Base-by-base conservation (phyloP, 1,140 invertebrate species). In the Neodiprion lecontei region DNA sequence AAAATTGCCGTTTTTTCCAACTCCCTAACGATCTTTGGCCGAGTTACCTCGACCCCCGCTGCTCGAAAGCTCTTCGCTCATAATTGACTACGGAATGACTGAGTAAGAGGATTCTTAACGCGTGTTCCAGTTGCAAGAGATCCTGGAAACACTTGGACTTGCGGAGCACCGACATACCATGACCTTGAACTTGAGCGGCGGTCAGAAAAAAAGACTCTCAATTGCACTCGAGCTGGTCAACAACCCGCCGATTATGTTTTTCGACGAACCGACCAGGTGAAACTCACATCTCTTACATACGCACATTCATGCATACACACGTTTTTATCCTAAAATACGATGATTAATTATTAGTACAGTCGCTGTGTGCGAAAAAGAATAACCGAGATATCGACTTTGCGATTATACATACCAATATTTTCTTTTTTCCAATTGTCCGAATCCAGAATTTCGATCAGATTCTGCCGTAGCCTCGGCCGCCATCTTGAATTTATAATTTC, bases 221-320 rank as follows among this genome's bases (percentile, higher is more conserved):
- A 99, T 99, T 70, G 98, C 97, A n/a, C 88, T 98, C 72, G 97
- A 99, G 88, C 88, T 99, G 68, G 94, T 99, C 73, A 98, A 97
- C 87, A 99, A 99, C 88, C 98, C 98, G 23, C 94, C 95, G 1
- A 94, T 99, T 73, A 98, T 99, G 96, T 99, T 99, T 87, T 98
- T 99, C 84, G 98, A 99, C 85, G 97, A 99, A 85, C 97, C 97
- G 0, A 99, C 97, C 0, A 95, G 93, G 93, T 91, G 77, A 85
- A 40, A 74, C 14, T 40, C 28, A 40, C 28, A 40, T 40, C 28
- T 40, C 28, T 40, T 4, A 5, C 5, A 40, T 40, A 40, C 5
- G 5, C 5, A 61, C n/a, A 11, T 61, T n/a, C n/a, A 61, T 61
- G 53, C 53, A 61, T 11, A 1, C 53, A 61, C 10, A 61, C 53